Evolutionary conservation across 2,113 vertebrate species (phyloP), one percentile per base, ranked within the genome.

Genomic region (Oncorhynchus clarkii): DNA sequence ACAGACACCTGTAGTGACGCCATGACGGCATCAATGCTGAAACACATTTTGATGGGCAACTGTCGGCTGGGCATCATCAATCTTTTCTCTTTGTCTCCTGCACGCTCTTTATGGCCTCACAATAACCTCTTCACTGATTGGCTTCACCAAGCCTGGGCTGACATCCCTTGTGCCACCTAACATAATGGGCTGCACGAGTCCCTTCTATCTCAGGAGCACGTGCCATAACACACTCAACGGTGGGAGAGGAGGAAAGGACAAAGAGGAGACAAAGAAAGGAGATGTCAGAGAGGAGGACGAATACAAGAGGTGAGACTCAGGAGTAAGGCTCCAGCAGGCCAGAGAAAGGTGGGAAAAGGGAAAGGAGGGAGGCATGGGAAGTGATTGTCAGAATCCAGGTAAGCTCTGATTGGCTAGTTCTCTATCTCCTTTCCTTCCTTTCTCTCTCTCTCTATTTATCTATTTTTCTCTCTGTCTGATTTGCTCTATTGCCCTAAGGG

Each of bases 381-480:
- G 89, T 97, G 97, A 97, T 98, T 99, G 97, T 98, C 97, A 97
- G 94, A 97, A 94, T 96, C 94, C 95, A 94, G 93, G 94, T 95
- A 94, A 93, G 91, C 93, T 96, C 94, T 95, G 92, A 94, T 95
- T 92, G 89, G 91, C 88, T 91, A 85, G 86, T 89, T 90, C 86
- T 83, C 74, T 86, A 80, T 60, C 24, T 67, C 18, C 80, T 65
- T 68, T 67, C 66, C 71, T 84, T 86, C 90, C 85, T 84, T 89
- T 90, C 84, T 88, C 75, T 65, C 12, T 76, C 78, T 76, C 70
- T 77, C 81, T 29, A 20, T 86, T 80, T 29, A 20, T 86, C 39
- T 3, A 0, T 45, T 2, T 45, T 5, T 77, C 80, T 89, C 88
- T 91, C 85, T 88, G 84, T 87, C 82, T 90, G 80, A 88, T 88